phyloP scores from a whole-genome alignment of 2,797 vertebrate species.

The Xyrichtys novacula region DNA sequence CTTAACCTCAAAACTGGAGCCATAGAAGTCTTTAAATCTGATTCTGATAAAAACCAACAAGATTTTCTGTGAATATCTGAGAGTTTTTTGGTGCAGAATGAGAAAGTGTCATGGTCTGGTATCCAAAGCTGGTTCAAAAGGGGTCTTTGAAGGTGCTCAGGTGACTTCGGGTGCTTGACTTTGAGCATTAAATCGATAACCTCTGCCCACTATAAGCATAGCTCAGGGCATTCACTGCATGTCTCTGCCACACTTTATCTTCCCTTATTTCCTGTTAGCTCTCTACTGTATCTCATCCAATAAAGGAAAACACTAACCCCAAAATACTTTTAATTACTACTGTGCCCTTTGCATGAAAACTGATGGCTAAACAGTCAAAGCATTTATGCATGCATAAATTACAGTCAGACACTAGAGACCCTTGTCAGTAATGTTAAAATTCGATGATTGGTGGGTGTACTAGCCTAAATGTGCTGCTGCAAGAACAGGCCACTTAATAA shows the following conservation, averaged over 20 bases:
- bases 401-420: not conserved
- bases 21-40: conserved; percentile 5
- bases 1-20: conserved; percentile 34
- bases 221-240: not conserved
- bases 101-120: not conserved
- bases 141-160: not conserved
- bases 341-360: not conserved
- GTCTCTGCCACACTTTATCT: not conserved
- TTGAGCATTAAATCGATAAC: not conserved
- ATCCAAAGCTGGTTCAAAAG: not conserved
- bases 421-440: no score
- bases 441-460: not conserved
- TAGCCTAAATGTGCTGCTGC: not conserved
- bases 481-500: not conserved
- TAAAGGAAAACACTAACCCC: not conserved
- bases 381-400: not conserved
- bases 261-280: conserved; percentile 6
- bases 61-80: conserved; percentile 19
- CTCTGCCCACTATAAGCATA: not conserved
- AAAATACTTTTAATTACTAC: not conserved
- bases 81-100: not conserved
- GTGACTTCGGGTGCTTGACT: not conserved
- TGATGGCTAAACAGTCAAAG: not conserved
- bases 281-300: not conserved
- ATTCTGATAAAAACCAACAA: conserved; percentile 17